Evolutionary conservation across 2,888 invertebrate genomes (phyloP), one percentile per base, ranked within the genome.

Genomic region (Cantharis rustica): DNA sequence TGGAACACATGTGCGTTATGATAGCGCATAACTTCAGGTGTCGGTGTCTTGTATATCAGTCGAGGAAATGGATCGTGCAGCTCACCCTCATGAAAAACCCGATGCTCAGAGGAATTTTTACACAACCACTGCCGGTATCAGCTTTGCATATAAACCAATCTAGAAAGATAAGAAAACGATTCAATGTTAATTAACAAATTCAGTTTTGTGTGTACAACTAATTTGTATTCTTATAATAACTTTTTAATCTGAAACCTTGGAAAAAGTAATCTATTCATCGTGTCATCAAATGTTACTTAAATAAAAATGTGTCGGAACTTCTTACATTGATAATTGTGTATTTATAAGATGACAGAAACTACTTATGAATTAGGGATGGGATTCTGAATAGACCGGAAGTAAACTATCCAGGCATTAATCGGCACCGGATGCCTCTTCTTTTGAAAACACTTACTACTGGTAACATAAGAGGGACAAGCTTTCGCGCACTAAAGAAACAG

Each of bases 341-440:
- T 68, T 68, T 47, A 47, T 47, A 47, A 68, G 23, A 68, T 23
- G 15, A 26, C 15, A 68, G 15, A 68, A 20, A 15, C 82, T 15
- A 62, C 62, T 62, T 66, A 20, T 20, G 64, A 23, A 71, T 64
- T 17, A 72, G 16, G 27, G 83, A 84, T 83, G 83, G 80, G 79
- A 76, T 47, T 81, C 78, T 85, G 86, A 86, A 86, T 85, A 83
- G 83, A 83, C 85, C 85, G 86, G 86, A 86, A 86, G 85, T 83
- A 81, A 80, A 81, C 83, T 83, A 85, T 84, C 83, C 83, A 85
- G 83, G 83, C 84, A 81, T 82, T 82, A 82, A 77, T 81, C 83
- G 83, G 81, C 82, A 80, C 84, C 81, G 84, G 85, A 85, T 83
- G 84, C 83, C 76, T 63, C 47, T 31, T 74, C 63, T 74, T 74